phyloP scores from a whole-genome alignment of 2,888 invertebrate genomes.

The Deilephila elpenor region DNA sequence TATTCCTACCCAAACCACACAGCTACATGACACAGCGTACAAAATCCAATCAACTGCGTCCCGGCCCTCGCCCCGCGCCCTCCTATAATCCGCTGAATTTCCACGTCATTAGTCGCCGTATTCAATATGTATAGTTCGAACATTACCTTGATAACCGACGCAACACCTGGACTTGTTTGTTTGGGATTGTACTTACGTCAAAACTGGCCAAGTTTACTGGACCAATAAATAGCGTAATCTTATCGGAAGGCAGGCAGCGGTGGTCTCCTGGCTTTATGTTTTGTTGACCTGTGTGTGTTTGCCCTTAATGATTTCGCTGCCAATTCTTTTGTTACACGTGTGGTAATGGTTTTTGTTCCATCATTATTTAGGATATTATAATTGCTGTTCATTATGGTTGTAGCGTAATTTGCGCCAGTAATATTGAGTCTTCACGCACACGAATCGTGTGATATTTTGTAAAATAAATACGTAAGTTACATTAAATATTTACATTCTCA shows the following conservation, averaged over 20 bases:
- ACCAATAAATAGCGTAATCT: slow-evolving; percentile 25
- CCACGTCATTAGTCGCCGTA: slow-evolving; percentile 46
- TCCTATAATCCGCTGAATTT: slow-evolving; percentile 40
- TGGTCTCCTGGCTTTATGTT: slow-evolving; percentile 14
- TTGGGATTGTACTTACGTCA: slow-evolving; percentile 42
- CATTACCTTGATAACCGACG: slow-evolving; percentile 49
- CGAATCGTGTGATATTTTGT: too few relatives aligned
- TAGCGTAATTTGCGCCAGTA: too few relatives aligned
- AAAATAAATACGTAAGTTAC: too few relatives aligned
- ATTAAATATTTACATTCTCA: too few relatives aligned
- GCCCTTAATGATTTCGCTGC: background rate
- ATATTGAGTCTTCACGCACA: too few relatives aligned
- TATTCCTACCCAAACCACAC: background rate
- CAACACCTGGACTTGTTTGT: slow-evolving; percentile 56
- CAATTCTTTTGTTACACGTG: background rate
- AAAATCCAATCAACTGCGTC: slow-evolving; percentile 19
- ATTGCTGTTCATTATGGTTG: background rate
- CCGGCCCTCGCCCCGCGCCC: background rate
- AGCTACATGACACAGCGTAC: background rate
- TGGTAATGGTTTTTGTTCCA: background rate
- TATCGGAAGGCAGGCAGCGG: background rate
- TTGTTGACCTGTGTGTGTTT: slow-evolving; percentile 6
- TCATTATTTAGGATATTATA: background rate
- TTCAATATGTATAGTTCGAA: slow-evolving; percentile 31
- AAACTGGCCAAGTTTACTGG: slow-evolving; percentile 25